Evolutionary conservation across 1,140 invertebrate genomes (phyloP), one percentile per base, ranked within the genome.

Genomic region (Drosophila bocqueti): DNA sequence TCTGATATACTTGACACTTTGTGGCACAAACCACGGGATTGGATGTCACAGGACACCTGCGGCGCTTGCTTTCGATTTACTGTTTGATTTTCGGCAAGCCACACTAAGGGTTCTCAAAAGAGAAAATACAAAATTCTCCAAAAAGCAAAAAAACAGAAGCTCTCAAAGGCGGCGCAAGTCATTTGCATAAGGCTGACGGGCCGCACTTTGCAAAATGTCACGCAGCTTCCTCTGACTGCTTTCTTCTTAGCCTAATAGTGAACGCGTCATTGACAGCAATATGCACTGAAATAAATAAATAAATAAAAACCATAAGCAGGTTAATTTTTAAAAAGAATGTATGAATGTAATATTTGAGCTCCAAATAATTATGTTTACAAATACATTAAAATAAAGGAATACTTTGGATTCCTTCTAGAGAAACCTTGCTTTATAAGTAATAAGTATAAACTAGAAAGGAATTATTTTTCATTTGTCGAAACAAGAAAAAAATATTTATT

Each of bases 1-100:
- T 52, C 59, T 73, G 55, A 74, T 61, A 74, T 73, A 46, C n/a
- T 47, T 47, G 46, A 74, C 68, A 74, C 46, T 61, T 61, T 73
- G 71, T 26, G 71, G 47, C 47, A 7, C 50, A 38, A 59, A n/a
- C 57, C 24, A 38, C 21, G 9, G 57, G 67, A 24, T 55, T 57
- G 67, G 57, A 29, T 68, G 18, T 46, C 64, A 59, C 24, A 52
- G 40, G 29, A 42, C 55, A 73, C 55, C 71, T 73, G 71, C 71
- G 67, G 71, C 68, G 11, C 4, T 18, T n/a, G 68, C 29, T 49
- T 73, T 60, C 43, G 68, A 60, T 73, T 73, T 50, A 45, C 67
- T 40, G 24, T 71, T 71, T 71, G 67, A 71, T 71, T 71, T 60
- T 59, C n/a, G 45, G 54, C 29, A 58, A 24, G 34, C 26, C 26